These are phyloP conservation scores for Drosophila fulvimacula DNA, from an alignment of 2,888 invertebrate species.

Conservation along the genomic window DNA sequence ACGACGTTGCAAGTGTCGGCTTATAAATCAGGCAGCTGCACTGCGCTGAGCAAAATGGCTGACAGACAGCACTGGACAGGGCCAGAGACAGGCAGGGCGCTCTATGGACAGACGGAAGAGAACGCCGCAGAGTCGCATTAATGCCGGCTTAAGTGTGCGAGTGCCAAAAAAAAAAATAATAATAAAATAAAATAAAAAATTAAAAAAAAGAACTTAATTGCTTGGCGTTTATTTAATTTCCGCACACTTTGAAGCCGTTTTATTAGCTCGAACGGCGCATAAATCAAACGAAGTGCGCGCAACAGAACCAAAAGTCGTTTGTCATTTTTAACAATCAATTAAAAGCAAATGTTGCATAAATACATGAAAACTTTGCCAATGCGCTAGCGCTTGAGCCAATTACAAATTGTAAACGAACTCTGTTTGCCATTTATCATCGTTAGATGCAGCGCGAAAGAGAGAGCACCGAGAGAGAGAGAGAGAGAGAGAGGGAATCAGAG, in stretches of 20 bases:
- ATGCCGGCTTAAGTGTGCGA: slow-evolving; percentile 69
- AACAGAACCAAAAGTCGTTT: slow-evolving; percentile 56
- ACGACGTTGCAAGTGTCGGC: slow-evolving; percentile 71
- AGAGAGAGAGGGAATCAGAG: not conserved
- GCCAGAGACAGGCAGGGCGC: not conserved
- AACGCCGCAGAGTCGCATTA: slow-evolving; percentile 55
- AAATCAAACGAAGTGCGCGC: slow-evolving; percentile 52
- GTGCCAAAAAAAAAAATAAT: slow-evolving; percentile 18
- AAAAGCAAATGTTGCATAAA: slow-evolving; percentile 80
- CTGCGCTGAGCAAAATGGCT: slow-evolving; percentile 55
- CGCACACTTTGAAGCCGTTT: slow-evolving; percentile 55
- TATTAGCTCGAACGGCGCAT: slow-evolving; percentile 68
- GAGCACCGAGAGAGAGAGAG: not conserved
- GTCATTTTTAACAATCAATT: slow-evolving; percentile 80
- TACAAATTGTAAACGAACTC: slow-evolving; percentile 52
- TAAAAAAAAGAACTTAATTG: slow-evolving; percentile 68
- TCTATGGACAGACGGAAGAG: slow-evolving; percentile 1
- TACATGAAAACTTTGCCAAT: slow-evolving; percentile 65
- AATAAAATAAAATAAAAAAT: too few species aligned
- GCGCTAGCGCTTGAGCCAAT: slow-evolving; percentile 35
- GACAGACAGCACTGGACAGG: slow-evolving; percentile 40
- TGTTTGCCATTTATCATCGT: slow-evolving; percentile 62
- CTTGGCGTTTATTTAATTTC: slow-evolving; percentile 58
- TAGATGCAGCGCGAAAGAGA: slow-evolving; percentile 32
- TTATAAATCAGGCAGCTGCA: slow-evolving; percentile 74